These are phyloP conservation scores for Cosmia trapezina DNA, from an alignment of 2,888 invertebrate genomes.

Conservation along the genomic window DNA sequence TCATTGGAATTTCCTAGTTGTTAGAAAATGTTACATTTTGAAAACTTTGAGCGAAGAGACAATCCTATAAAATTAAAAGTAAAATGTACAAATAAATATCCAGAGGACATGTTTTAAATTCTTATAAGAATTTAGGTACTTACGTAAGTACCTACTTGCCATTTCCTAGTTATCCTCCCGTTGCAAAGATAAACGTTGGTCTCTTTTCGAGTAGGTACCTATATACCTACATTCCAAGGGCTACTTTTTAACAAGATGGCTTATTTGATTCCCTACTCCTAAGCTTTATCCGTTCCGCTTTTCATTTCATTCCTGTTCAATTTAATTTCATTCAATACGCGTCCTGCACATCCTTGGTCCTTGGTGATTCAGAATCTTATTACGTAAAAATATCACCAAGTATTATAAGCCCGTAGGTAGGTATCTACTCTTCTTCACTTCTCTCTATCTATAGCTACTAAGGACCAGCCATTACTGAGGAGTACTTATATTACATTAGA, in stretches of 20 bases:
- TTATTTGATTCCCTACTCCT: neutral
- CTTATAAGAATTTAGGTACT: slow-evolving; percentile 12
- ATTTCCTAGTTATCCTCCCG: neutral
- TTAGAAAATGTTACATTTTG: neutral
- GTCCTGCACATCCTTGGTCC: neutral
- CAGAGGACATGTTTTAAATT: neutral
- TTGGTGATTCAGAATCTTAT: neutral
- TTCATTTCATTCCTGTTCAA: neutral
- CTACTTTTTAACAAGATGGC: neutral
- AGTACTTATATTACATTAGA: neutral
- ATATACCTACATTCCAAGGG: neutral
- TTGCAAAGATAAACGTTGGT: neutral
- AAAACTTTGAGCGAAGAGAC: neutral
- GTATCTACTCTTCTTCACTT: too few relatives aligned
- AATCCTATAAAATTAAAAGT: neutral
- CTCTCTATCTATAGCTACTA: neutral
- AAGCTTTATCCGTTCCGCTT: neutral
- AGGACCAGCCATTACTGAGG: neutral
- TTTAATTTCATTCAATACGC: too few relatives aligned
- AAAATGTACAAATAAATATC: neutral
- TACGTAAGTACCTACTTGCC: too few relatives aligned
- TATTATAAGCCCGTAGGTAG: neutral
- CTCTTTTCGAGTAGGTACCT: neutral
- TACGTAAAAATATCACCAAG: neutral
- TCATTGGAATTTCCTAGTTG: neutral